Conservation (phyloP, 1,140 invertebrate species). For the Cyclina sinensis region DNA sequence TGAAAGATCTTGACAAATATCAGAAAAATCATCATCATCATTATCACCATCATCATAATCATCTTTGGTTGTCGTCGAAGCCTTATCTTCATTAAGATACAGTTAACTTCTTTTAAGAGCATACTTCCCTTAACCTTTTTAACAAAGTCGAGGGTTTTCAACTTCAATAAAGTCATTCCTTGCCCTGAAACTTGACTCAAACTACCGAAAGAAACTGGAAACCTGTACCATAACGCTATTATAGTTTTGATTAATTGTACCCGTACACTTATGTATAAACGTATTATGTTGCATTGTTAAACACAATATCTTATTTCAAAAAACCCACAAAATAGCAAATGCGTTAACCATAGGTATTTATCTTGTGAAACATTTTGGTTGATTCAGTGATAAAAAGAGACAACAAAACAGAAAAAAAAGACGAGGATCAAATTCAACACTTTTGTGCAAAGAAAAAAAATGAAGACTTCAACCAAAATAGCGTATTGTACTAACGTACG, state of each 20-base stretch:
- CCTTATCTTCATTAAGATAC: too few relatives aligned
- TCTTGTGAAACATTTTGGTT: neutral
- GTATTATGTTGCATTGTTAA: slow-evolving; percentile 6
- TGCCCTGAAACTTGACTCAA: neutral
- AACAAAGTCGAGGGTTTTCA: too few relatives aligned
- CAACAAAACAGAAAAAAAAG: neutral
- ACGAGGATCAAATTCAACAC: neutral
- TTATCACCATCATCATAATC: too few relatives aligned
- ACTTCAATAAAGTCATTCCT: neutral
- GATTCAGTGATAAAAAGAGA: slow-evolving; percentile 4
- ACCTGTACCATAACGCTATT: slow-evolving; percentile 6
- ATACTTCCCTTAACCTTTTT: too few relatives aligned
- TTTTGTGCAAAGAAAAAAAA: too few relatives aligned
- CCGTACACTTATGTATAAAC: slow-evolving; percentile 8
- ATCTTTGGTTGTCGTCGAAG: too few relatives aligned
- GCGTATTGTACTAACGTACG: too few relatives aligned
- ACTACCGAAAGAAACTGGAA: neutral
- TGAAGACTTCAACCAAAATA: too few relatives aligned
- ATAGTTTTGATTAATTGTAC: slow-evolving; percentile 21
- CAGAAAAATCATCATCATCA: too few relatives aligned
- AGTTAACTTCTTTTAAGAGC: too few relatives aligned
- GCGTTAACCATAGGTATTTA: neutral
- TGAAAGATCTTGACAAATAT: too few relatives aligned
- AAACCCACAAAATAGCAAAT: neutral
- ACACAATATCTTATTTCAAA: slow-evolving; percentile 38